Evolutionary conservation across 2,888 invertebrate genomes (phyloP), one percentile per base, ranked within the genome.

Genomic region (Eupithecia tripunctaria): DNA sequence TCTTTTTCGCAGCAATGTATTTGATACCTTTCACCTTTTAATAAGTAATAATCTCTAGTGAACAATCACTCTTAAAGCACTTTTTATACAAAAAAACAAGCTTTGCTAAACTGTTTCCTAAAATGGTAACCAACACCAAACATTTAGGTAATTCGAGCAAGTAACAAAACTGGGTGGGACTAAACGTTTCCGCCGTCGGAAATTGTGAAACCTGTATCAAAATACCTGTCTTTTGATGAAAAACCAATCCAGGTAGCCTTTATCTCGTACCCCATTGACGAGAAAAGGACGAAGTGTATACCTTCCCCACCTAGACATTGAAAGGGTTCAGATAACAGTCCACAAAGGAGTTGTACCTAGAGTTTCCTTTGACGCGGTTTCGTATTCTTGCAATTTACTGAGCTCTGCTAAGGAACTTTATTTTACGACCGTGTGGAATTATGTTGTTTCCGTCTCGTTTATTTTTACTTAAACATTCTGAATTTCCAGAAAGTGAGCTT

Each of bases 271-370:
- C 66, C 27, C 66, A 60, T 15, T 68, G 27, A 66, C 25, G 36
- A n/a, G 41, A 68, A 72, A 71, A 64, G 69, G 62, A 69, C 43
- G 68, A 72, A 66, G 68, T 68, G 73, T 66, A 73, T 76, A 59
- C 66, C 72, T 63, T 29, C 62, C 29, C 27, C 60, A 38, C 47
- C 70, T 73, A 71, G 70, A 36, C 67, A 66, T 18, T 59, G 67
- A 76, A 76, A 74, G 70, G 73, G 70, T 70, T 56, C 47, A 59
- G 76, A 76, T 76, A 76, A 76, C 72, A 70, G 68, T n/a, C 60
- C 59, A 74, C 72, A 74, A 70, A 76, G 66, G 68, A 73, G 67
- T 36, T 32, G 60, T 47, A 38, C n/a, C 25, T 43, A n/a, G 71
- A 51, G 56, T 67, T 67, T 69, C 62, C 71, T 64, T 69, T 74